phyloP scores from a whole-genome alignment of 1,140 invertebrate genomes.

The Aleiodes sp. region DNA sequence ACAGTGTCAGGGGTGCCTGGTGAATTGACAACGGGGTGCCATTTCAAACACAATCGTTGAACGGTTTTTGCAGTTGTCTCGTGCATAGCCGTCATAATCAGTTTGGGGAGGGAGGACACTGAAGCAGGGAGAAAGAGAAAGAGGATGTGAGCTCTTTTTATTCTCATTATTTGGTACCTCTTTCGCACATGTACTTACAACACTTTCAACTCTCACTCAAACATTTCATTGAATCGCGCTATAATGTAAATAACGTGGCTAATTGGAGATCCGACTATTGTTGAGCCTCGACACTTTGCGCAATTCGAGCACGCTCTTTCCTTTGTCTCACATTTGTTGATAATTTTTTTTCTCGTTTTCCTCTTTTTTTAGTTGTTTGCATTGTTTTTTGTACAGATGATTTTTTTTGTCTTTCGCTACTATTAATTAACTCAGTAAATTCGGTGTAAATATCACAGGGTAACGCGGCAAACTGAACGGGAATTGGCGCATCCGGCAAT shows the following conservation, averaged over 20 bases:
- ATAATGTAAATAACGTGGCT: slow-evolving; percentile 64
- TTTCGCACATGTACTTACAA: neutral
- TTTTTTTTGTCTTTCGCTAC: neutral
- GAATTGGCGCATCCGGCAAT: slow-evolving; percentile 13
- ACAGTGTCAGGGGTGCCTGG: neutral
- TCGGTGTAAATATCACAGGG: slow-evolving; percentile 25
- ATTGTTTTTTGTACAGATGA: neutral
- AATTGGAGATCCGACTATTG: slow-evolving; percentile 58
- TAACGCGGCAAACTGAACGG: neutral
- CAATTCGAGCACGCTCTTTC: slow-evolving; percentile 40
- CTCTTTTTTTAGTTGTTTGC: slow-evolving; percentile 18
- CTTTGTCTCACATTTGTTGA: slow-evolving; percentile 38
- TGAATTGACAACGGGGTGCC: slow-evolving; percentile 20
- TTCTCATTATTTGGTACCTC: neutral
- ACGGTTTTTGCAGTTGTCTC: slow-evolving; percentile 11
- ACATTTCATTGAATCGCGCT: slow-evolving; percentile 41
- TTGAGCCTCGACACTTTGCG: slow-evolving; percentile 23
- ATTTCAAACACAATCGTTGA: slow-evolving; percentile 21
- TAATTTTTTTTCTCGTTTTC: slow-evolving; percentile 22
- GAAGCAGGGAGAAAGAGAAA: slow-evolving; percentile 3
- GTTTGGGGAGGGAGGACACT: neutral
- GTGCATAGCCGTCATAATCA: neutral
- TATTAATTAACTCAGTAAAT: slow-evolving; percentile 32
- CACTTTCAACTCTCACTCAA: slow-evolving; percentile 22
- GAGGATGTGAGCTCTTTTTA: neutral